phyloP scores from a whole-genome alignment of 2,888 invertebrate genomes.

The Lumbricus terrestris region DNA sequence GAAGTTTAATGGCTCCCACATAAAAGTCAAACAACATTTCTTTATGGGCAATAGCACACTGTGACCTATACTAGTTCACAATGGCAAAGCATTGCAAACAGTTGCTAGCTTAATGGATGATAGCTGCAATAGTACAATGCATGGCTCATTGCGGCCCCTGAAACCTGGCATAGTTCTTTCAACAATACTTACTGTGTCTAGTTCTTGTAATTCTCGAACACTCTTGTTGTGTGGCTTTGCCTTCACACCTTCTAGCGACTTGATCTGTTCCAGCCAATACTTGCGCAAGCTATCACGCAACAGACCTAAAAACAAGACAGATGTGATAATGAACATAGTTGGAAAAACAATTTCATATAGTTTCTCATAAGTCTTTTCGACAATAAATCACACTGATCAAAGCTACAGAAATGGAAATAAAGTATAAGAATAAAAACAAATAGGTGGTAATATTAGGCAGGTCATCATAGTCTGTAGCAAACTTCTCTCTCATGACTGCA shows the following conservation, averaged over 20 bases:
- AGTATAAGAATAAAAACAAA: not conserved
- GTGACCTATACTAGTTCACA: not conserved
- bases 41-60: not conserved
- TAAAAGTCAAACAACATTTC: not conserved
- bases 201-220: constrained; percentile 29
- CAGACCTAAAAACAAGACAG: constrained; percentile 20
- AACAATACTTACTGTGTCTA: constrained; percentile 26
- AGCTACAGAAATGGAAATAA: not conserved
- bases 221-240: constrained; percentile 22
- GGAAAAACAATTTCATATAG: not conserved
- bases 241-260: constrained; percentile 20
- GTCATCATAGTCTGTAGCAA: not conserved
- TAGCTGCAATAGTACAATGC: not conserved
- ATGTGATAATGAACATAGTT: not conserved
- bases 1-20: not conserved
- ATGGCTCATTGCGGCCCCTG: not conserved
- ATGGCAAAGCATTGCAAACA: no score
- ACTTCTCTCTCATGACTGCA: not conserved
- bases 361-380: not conserved
- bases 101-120: no score
- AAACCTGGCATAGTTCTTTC: not conserved
- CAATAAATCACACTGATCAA: not conserved
- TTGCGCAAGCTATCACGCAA: constrained; percentile 28
- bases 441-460: not conserved
- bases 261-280: constrained; percentile 33